A percentile compares a stretch with the other conserved stretches of the same genome.
Evolutionary conservation across 2,888 invertebrate species (phyloP).

Genomic region (Cephalotes varians): DNA sequence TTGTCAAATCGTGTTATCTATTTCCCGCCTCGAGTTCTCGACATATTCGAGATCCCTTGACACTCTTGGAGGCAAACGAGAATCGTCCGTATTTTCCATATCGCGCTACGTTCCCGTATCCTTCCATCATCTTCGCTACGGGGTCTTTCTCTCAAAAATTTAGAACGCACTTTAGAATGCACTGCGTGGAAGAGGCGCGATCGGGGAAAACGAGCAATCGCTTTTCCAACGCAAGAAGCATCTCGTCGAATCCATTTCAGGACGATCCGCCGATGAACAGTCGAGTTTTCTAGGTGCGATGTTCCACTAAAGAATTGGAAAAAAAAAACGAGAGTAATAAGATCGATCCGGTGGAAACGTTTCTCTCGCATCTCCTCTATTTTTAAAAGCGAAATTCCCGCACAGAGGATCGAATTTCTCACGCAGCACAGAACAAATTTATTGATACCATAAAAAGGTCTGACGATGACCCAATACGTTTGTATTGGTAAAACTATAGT

Average conservation of each 20-base stretch:
- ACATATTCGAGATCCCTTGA: constrained; percentile 49
- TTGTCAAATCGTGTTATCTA: constrained; percentile 43
- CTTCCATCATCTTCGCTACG: constrained; percentile 50
- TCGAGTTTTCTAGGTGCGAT: constrained; percentile 30
- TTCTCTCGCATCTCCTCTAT: constrained; percentile 6
- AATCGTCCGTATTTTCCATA: constrained; percentile 42
- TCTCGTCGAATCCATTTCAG: constrained; percentile 45
- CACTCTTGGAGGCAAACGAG: constrained; percentile 45
- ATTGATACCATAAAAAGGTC: background rate
- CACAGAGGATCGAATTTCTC: background rate
- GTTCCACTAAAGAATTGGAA: constrained; percentile 37
- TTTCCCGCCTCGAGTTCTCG: constrained; percentile 22
- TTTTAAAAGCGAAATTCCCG: constrained; percentile 17
- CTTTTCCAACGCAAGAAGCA: constrained; percentile 51
- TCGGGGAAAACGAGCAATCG: constrained; percentile 48
- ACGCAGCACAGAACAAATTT: constrained; percentile 1
- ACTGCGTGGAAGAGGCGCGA: constrained; percentile 23
- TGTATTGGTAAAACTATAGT: background rate
- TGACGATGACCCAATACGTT: background rate
- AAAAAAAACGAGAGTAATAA: constrained; percentile 41
- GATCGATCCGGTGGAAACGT: constrained; percentile 31
- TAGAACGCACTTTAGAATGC: constrained; percentile 55
- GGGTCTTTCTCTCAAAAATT: constrained; percentile 54
- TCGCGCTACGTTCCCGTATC: background rate
- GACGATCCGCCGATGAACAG: constrained; percentile 41